Evolutionary conservation across 2,113 vertebrate genomes (phyloP).

Genomic region (Phasianus colchicus): DNA sequence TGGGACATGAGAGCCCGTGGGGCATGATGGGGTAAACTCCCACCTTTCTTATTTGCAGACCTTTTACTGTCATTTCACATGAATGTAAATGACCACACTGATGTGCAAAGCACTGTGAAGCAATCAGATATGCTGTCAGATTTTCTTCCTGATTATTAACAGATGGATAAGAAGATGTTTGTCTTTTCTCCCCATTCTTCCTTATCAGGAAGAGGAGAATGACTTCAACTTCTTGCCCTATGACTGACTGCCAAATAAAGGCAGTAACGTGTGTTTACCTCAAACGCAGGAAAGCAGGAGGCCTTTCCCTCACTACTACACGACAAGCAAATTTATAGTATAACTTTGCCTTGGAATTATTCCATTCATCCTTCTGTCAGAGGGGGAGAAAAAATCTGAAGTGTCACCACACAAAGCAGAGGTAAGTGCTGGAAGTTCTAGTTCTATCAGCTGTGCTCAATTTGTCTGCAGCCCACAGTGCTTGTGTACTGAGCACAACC

Average conservation of each 20-base stretch:
- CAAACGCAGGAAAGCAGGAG: neutral
- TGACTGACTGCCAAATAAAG: neutral
- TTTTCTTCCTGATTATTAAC: neutral
- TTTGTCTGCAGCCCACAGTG: neutral
- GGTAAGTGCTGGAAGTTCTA: neutral
- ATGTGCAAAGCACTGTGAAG: neutral
- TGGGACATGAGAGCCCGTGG: neutral
- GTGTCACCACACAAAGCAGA: neutral
- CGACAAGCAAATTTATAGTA: neutral
- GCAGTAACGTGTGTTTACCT: neutral
- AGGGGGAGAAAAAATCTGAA: neutral
- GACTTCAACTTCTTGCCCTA: neutral
- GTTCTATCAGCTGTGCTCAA: neutral
- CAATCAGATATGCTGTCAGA: neutral
- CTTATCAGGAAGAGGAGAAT: neutral
- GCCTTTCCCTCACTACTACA: accelerated
- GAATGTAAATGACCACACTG: neutral
- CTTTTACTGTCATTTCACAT: neutral
- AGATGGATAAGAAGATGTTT: neutral
- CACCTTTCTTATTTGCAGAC: neutral
- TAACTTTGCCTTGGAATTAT: neutral
- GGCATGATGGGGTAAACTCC: neutral
- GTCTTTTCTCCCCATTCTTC: neutral
- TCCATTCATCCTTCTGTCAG: neutral
- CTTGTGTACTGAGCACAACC: neutral